phyloP scores from a whole-genome alignment of 2,888 invertebrate species.

The Drosophila sordidapex region DNA sequence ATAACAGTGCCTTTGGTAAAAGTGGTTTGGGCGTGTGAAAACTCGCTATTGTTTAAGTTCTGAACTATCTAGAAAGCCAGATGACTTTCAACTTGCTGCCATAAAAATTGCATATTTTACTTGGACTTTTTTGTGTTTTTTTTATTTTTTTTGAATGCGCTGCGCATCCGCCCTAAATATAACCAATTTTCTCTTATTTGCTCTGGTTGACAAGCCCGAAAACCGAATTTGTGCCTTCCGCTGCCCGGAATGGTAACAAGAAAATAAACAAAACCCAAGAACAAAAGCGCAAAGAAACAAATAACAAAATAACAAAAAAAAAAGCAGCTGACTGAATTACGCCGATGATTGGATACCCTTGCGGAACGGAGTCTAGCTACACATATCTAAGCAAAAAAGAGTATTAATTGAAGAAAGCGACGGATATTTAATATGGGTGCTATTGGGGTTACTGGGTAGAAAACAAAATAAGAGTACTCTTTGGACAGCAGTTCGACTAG shows the following conservation, averaged over 20 bases:
- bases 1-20: constrained; percentile 12
- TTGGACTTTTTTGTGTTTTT: neutral
- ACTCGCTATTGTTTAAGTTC: constrained; percentile 30
- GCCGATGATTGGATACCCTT: neutral
- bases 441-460: neutral
- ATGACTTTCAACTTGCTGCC: constrained; percentile 52
- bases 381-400: neutral
- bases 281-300: constrained; percentile 17
- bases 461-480: neutral
- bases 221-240: constrained; percentile 68
- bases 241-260: constrained; percentile 38
- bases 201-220: constrained; percentile 39
- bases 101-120: constrained; percentile 54
- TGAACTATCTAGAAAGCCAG: constrained; percentile 44
- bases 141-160: constrained; percentile 37
- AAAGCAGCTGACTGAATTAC: neutral
- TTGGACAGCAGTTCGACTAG: neutral
- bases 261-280: constrained; percentile 5
- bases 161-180: constrained; percentile 53
- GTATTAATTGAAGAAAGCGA: neutral
- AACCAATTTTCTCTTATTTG: constrained; percentile 36
- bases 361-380: neutral
- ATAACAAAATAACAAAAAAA: constrained; percentile 1
- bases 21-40: constrained; percentile 48
- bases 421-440: neutral